Evolutionary conservation across 2,888 invertebrate genomes (phyloP), one percentile per base, ranked within the genome.

Genomic region (Magallana nippona): DNA sequence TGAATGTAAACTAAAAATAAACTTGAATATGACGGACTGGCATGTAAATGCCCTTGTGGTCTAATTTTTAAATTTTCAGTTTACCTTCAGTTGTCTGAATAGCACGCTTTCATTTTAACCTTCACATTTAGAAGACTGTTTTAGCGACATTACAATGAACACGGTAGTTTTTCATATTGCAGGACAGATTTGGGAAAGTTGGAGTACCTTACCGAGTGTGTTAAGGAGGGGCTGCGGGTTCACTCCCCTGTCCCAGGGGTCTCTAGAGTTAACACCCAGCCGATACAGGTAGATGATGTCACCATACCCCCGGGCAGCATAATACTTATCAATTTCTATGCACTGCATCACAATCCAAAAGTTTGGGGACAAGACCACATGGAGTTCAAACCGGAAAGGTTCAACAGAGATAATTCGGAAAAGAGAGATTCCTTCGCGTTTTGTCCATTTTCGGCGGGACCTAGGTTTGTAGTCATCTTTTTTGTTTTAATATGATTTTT

Each of bases 381-480:
- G 86, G 88, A 89, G 57, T 91, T 86, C 83, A 85, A 88, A n/a
- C 92, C 92, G 10, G 89, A 89, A 32, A 82, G 92, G 77, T 92
- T 92, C 83, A 78, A 83, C 3, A 87, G 88, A 77, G 91, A 90
- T 57, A 90, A 91, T 78, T 84, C 87, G 62, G 86, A 86, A 17
- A 83, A 84, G 1, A 89, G 89, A 79, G 88, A 89, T 58, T 60
- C 88, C 10, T 91, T 87, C 83, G 89, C 91, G 1, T 92, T 90
- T 85, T 82, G 90, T 10, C 91, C 92, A 10, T 92, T 92, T 83
- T 91, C 91, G n/a, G 92, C 92, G 22, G 92, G 92, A 62, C 91
- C 91, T 32, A 89, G 91, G 91, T 90, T 62, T 77, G 27, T 55
- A 44, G 3, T 44, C 44, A 8, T 44, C 8, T 44, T 44, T 44